A percentile compares a stretch with the other conserved stretches of the same genome.
Conservation (phyloP, 2,888 invertebrate species). For the Lottia scabra region DNA sequence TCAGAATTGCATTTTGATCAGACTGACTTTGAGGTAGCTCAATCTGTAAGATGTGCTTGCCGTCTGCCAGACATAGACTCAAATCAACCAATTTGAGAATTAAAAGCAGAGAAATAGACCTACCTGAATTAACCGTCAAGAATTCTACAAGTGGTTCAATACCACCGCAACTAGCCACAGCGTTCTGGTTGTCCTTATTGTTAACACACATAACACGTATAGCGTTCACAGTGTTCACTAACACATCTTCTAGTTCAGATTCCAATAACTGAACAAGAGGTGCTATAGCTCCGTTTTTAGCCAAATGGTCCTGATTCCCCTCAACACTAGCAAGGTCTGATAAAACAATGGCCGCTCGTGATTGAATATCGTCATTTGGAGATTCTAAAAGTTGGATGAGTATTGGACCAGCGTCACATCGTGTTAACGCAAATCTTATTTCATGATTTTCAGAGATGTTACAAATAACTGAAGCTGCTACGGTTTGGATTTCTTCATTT, state of each 20-base stretch:
- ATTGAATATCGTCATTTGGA: slow-evolving; percentile 66
- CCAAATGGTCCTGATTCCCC: slow-evolving; percentile 60
- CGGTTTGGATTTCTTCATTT: slow-evolving; percentile 61
- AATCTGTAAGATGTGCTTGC: too few species aligned
- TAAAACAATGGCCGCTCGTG: slow-evolving; percentile 65
- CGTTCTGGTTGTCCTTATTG: slow-evolving; percentile 62
- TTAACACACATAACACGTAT: slow-evolving; percentile 65
- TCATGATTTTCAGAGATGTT: slow-evolving; percentile 66
- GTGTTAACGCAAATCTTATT: slow-evolving; percentile 59
- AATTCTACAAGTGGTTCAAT: slow-evolving; percentile 66
- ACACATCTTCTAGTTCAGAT: slow-evolving; percentile 66
- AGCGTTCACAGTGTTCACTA: slow-evolving; percentile 68
- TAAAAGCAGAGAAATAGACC: too few species aligned
- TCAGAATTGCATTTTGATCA: too few species aligned
- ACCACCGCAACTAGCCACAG: slow-evolving; percentile 58
- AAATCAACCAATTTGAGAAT: too few species aligned
- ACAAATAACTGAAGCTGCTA: slow-evolving; percentile 66
- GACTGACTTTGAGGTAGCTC: too few species aligned
- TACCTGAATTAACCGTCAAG: slow-evolving; percentile 64
- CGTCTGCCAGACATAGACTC: too few species aligned
- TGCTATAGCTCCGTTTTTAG: slow-evolving; percentile 58
- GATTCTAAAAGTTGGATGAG: slow-evolving; percentile 63
- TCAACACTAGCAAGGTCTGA: slow-evolving; percentile 66
- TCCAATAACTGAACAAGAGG: slow-evolving; percentile 63
- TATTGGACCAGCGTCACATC: slow-evolving; percentile 57